Evolutionary conservation across 2,888 invertebrate species (phyloP), one percentile per base, ranked within the genome.

Genomic region (Cancer borealis): DNA sequence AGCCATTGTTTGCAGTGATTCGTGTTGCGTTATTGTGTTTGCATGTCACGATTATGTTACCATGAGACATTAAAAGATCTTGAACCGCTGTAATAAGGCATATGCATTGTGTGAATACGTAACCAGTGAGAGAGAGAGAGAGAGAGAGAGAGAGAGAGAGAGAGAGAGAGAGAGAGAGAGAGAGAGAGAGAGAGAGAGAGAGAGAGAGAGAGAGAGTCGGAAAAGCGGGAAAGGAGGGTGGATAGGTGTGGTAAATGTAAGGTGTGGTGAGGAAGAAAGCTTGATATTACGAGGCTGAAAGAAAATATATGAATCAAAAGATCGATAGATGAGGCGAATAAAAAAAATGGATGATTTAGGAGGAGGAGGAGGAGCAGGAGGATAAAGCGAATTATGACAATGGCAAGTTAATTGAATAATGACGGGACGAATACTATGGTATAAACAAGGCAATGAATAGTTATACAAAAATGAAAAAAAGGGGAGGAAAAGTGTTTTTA

Each of bases 161-260:
- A 79, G 79, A 30, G 30, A 79, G 79, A 79, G 30, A 79, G 79
- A 79, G 79, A 79, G 30, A 79, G 79, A 79, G 30, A 79, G 79
- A 79, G 30, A 8, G 79, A 79, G 30, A 79, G 79, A 30, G 30
- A 79, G 79, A 79, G 30, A 79, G 26, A 30, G 14, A 10, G 30
- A 26, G 12, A 30, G 30, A 26, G 30, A 26, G 30, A 79, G 30
- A 26, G 30, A 30, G 12, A 14, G 12, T 12, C 5, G 30, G 12
- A 10, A 6, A 0, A 79, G 12, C 0, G 12, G 4, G 12, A 30
- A 14, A 14, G 21, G 14, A 30, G 66, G 21, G n/a, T 14, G 21
- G n/a, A 21, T 0, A 21, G 21, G n/a, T 66, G 66, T 66, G n/a
- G n/a, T 54, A 21, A 66, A 66, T 21, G 66, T 5, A 21, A 66